A percentile compares a stretch with the other conserved stretches of the same genome.
Conservation (phyloP, 1,140 invertebrate species). For the Drosophila nigromelanica region DNA sequence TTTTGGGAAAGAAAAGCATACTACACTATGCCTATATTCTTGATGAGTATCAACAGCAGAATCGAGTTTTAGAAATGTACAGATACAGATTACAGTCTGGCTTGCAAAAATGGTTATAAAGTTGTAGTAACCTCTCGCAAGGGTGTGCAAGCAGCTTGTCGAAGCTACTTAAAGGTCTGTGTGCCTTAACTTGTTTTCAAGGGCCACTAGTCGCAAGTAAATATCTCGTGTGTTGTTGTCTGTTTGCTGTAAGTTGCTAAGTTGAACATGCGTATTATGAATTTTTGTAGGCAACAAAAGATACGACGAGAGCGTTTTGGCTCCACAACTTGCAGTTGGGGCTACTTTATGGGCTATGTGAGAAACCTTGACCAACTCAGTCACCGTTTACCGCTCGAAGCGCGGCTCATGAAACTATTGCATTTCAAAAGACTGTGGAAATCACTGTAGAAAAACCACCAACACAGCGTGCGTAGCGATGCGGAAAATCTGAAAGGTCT, state of each 20-base stretch:
- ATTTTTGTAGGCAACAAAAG: constrained; percentile 39
- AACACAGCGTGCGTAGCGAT: constrained; percentile 49
- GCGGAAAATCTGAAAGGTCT: constrained; percentile 76
- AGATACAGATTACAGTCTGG: too few species aligned
- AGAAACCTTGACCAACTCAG: constrained; percentile 75
- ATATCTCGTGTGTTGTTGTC: constrained; percentile 11
- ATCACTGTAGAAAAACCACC: constrained; percentile 38
- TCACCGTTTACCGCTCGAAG: constrained; percentile 27
- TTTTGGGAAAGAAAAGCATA: too few species aligned
- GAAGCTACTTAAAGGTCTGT: constrained; percentile 1
- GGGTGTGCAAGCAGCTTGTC: constrained; percentile 24
- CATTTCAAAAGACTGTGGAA: constrained; percentile 69
- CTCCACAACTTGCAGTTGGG: constrained; percentile 33
- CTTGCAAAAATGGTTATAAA: constrained; percentile 1
- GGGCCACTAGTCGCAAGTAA: constrained; percentile 28
- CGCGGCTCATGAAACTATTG: constrained; percentile 57
- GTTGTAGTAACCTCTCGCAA: not conserved
- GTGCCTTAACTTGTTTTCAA: constrained; percentile 44
- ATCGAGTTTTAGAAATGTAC: too few species aligned
- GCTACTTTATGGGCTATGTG: constrained; percentile 57
- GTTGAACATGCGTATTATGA: constrained; percentile 49
- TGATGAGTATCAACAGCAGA: too few species aligned
- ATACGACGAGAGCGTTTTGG: constrained; percentile 33
- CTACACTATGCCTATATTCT: too few species aligned
- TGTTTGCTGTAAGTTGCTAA: constrained; percentile 9